phyloP scores from a whole-genome alignment of 1,140 invertebrate species.

The Nylanderia fulva region DNA sequence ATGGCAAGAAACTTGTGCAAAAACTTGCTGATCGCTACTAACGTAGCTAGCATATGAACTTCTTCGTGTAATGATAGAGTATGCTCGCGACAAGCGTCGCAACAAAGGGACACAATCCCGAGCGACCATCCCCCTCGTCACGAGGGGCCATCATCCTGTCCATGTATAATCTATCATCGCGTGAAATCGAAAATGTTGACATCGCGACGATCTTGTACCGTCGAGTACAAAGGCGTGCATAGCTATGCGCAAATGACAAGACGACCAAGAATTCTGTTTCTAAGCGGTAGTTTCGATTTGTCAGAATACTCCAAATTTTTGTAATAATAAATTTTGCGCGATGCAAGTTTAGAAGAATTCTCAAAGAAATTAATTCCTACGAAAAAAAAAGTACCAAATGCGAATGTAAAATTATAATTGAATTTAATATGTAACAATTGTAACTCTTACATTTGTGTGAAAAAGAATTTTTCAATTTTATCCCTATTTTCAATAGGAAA shows the following conservation, averaged over 20 bases:
- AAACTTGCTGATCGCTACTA: constrained; percentile 40
- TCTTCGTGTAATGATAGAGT: constrained; percentile 52
- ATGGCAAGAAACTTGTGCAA: constrained; percentile 19
- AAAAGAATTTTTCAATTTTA: not conserved
- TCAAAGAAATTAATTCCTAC: not conserved
- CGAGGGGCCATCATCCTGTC: constrained; percentile 23
- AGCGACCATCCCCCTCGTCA: not conserved
- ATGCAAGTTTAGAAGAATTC: not conserved
- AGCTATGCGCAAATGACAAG: constrained; percentile 51
- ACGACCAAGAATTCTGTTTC: not conserved
- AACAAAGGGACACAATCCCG: constrained; percentile 35
- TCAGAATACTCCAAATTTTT: not conserved
- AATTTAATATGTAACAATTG: not conserved
- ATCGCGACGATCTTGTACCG: constrained; percentile 5
- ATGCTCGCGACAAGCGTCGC: constrained; percentile 16
- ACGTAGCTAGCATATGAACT: constrained; percentile 25
- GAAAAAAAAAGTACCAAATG: not conserved
- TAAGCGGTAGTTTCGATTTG: not conserved
- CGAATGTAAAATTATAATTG: not conserved
- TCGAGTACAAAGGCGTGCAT: constrained; percentile 64
- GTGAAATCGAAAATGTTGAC: constrained; percentile 57
- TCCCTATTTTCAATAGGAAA: not conserved
- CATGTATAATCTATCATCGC: constrained; percentile 47
- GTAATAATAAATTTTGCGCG: not conserved
- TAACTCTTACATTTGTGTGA: not conserved